A percentile compares a stretch with the other conserved stretches of the same genome.
Conservation (phyloP, 1,140 invertebrate species). For the Drepana arcuata region DNA sequence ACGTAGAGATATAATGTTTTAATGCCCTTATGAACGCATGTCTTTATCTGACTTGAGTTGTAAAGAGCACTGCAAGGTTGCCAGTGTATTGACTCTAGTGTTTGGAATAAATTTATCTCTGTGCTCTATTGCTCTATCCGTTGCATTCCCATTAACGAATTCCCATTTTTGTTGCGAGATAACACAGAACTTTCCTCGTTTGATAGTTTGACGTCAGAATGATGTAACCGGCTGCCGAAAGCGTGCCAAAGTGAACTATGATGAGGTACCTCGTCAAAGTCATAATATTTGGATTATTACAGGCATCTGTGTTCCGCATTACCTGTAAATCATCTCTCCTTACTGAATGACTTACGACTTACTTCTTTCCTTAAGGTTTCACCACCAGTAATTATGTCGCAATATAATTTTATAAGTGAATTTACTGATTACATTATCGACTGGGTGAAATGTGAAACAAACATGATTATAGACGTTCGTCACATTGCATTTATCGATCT, state of each 20-base stretch:
- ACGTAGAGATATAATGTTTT: constrained; percentile 50
- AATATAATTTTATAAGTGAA: no score
- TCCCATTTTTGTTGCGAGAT: constrained; percentile 25
- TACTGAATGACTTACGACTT: no score
- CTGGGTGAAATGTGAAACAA: no score
- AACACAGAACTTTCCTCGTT: constrained; percentile 37
- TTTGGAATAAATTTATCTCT: constrained; percentile 56
- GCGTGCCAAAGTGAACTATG: constrained; percentile 39
- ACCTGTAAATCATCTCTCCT: no score
- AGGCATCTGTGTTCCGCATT: no score
- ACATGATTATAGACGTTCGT: no score
- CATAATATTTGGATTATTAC: not conserved
- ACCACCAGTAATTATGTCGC: no score
- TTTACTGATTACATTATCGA: no score
- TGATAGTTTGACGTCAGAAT: constrained; percentile 54
- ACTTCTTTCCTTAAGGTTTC: no score
- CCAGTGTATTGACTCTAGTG: constrained; percentile 65
- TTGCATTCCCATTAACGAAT: constrained; percentile 35
- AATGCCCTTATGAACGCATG: constrained; percentile 61
- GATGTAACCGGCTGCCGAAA: constrained; percentile 47
- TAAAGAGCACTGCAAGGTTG: constrained; percentile 68
- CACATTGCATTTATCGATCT: no score
- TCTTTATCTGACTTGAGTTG: constrained; percentile 64
- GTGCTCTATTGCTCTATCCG: constrained; percentile 39
- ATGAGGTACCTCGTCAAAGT: constrained; percentile 27